A percentile compares a stretch with the other conserved stretches of the same genome.
Evolutionary conservation across 1,140 invertebrate species (phyloP).

Genomic region (Drosophila repleta): DNA sequence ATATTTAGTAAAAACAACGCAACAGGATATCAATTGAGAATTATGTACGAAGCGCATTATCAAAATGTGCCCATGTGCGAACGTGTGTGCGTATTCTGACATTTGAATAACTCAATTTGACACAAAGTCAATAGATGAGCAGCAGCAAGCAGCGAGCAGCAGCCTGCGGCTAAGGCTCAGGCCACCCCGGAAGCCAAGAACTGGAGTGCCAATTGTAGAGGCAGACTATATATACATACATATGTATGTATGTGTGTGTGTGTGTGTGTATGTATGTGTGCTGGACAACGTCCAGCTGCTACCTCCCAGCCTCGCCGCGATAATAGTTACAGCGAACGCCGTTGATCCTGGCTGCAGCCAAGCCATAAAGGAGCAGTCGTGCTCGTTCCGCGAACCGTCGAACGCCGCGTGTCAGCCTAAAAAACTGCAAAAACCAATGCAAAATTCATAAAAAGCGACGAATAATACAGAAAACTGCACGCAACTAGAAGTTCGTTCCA

Average conservation of each 20-base stretch:
- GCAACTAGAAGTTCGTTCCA: conserved; percentile 77
- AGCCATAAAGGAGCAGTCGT: conserved; percentile 58
- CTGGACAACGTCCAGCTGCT: conserved; percentile 5
- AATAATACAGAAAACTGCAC: conserved; percentile 45
- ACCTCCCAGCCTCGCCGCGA: background rate
- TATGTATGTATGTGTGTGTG: background rate
- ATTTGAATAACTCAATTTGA: conserved; percentile 79
- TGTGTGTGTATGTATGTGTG: conserved; percentile 2
- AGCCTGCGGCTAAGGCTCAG: conserved; percentile 33
- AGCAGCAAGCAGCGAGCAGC: conserved; percentile 11
- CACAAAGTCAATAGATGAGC: conserved; percentile 79
- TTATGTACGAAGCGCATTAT: conserved; percentile 60
- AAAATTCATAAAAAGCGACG: conserved; percentile 6
- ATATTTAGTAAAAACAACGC: conserved; percentile 83
- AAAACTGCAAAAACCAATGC: conserved; percentile 51
- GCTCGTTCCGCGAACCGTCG: conserved; percentile 48
- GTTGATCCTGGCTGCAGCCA: conserved; percentile 13
- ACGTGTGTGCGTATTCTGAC: conserved; percentile 35
- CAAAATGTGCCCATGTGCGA: conserved; percentile 67
- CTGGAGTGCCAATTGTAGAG: conserved; percentile 58
- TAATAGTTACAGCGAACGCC: conserved; percentile 13
- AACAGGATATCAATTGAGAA: conserved; percentile 81
- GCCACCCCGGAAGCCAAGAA: conserved; percentile 72
- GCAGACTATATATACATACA: background rate
- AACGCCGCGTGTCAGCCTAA: conserved; percentile 73